Evolutionary conservation across 1,140 invertebrate species (phyloP), one percentile per base, ranked within the genome.

Genomic region (Eumaeus atala): DNA sequence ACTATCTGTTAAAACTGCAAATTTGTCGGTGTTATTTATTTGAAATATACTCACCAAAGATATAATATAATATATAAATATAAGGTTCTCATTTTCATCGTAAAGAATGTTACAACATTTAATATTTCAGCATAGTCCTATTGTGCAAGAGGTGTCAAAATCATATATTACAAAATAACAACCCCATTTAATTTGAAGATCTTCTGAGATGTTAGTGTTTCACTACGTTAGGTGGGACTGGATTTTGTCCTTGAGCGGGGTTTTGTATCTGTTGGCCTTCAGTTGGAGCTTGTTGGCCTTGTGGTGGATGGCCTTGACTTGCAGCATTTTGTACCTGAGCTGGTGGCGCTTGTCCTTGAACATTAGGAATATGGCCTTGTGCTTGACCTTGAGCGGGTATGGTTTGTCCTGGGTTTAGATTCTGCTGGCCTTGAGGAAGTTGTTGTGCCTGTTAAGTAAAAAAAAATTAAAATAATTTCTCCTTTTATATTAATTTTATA

Each of bases 221-320:
- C 33, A 35, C 34, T 33, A 50, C 14, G 16, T 16, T 50, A 35
- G 51, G 56, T 10, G 48, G 55, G 9, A 8, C 9, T 6, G 21
- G 21, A 6, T 28, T 28, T 58, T 70, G 72, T n/a, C 38, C 59
- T 51, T 63, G 66, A 48, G 40, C 14, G 9, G 40, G 40, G 40
- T 54, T 40, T 58, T 62, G 62, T 28, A 12, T 42, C 55, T 56
- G 53, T 12, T 28, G 55, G 40, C 17, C 61, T 54, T 72, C 66
- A 17, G 47, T 14, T 9, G 53, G 49, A 14, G 0, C 21, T 35
- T 11, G 16, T 12, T 61, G 59, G 2, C 50, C 49, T 63, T 54
- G 50, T 12, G 28, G 8, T 6, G 18, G 8, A 42, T 62, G 63
- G 3, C 52, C 62, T 47, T 68, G 64, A 12, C n/a, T n/a, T n/a